Percentiles rank a stretch among this genome's conserved stretches.
Evolutionary conservation across 2,888 invertebrate genomes (phyloP).

Genomic region (Muscina levida): DNA sequence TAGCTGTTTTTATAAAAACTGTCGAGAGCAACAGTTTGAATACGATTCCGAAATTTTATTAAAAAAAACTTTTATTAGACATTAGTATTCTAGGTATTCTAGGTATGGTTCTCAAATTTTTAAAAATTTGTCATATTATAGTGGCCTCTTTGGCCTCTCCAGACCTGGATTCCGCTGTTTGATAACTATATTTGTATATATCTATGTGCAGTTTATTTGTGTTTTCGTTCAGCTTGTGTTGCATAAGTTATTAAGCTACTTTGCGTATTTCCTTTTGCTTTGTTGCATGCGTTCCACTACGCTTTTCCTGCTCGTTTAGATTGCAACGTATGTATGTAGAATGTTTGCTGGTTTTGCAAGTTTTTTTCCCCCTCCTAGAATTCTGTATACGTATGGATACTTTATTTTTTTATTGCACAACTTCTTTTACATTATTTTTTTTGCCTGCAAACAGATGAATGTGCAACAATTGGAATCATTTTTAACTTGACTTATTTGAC

Average conservation of each 20-base stretch:
- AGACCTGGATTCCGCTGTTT: no score
- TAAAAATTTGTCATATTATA: no score
- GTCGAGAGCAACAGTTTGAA: no score
- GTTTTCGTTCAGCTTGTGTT: slow-evolving; percentile 41
- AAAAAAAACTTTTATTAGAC: no score
- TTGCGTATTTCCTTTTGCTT: slow-evolving; percentile 50
- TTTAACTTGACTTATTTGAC: slow-evolving; percentile 37
- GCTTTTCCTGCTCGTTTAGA: slow-evolving; percentile 31
- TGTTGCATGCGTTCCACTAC: slow-evolving; percentile 23
- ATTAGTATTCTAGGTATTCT: no score
- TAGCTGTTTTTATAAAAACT: no score
- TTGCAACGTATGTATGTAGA: no score
- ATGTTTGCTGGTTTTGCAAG: slow-evolving; percentile 52
- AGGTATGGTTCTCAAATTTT: no score
- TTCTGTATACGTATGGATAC: background rate
- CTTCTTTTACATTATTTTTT: background rate
- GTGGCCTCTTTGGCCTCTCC: no score
- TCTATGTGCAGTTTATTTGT: background rate
- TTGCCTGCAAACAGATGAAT: background rate
- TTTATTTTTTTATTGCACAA: slow-evolving; percentile 3
- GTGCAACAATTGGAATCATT: slow-evolving; percentile 4
- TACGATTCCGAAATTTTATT: no score
- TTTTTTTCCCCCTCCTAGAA: slow-evolving; percentile 37
- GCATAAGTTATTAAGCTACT: slow-evolving; percentile 64
- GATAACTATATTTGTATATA: background rate